Evolutionary conservation across 1,140 invertebrate species (phyloP).

Genomic region (Ptiloglossa arizonensis): DNA sequence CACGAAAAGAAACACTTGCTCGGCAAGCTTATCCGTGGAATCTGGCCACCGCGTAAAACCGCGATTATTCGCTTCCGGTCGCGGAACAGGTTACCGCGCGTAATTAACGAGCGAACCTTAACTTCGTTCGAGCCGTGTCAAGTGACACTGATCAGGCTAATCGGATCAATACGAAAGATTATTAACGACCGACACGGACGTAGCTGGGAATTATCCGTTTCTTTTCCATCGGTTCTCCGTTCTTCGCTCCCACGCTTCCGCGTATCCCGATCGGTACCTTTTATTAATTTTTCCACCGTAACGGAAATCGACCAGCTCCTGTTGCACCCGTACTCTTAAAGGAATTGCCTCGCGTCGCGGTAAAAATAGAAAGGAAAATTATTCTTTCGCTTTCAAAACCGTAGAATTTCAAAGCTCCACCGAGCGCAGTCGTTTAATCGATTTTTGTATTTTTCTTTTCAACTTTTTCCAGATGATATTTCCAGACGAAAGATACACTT

Average conservation of each 20-base stretch:
- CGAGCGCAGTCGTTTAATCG: too few relatives aligned
- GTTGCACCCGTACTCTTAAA: slow-evolving; percentile 6
- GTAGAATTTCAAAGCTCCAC: too few relatives aligned
- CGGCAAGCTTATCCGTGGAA: slow-evolving; percentile 15
- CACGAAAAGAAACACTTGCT: not conserved
- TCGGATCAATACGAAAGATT: slow-evolving; percentile 44
- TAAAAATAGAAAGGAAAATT: too few relatives aligned
- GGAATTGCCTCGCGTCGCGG: too few relatives aligned
- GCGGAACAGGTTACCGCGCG: slow-evolving; percentile 41
- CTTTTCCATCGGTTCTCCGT: not conserved
- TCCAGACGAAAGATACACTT: too few relatives aligned
- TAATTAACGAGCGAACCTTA: slow-evolving; percentile 66
- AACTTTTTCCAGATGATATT: too few relatives aligned
- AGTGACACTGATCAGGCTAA: slow-evolving; percentile 42
- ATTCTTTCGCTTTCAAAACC: too few relatives aligned
- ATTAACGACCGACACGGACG: slow-evolving; percentile 29
- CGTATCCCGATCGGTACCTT: not conserved
- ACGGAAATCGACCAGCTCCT: not conserved
- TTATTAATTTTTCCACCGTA: slow-evolving; percentile 3
- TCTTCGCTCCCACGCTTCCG: not conserved
- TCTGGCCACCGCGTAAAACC: slow-evolving; percentile 43
- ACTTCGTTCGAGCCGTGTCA: slow-evolving; percentile 23
- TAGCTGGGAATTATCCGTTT: slow-evolving; percentile 10
- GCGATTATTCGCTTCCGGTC: slow-evolving; percentile 55
- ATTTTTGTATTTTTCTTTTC: too few relatives aligned